phyloP scores from a whole-genome alignment of 2,888 invertebrate species.

The Pandemis cinnamomeana region DNA sequence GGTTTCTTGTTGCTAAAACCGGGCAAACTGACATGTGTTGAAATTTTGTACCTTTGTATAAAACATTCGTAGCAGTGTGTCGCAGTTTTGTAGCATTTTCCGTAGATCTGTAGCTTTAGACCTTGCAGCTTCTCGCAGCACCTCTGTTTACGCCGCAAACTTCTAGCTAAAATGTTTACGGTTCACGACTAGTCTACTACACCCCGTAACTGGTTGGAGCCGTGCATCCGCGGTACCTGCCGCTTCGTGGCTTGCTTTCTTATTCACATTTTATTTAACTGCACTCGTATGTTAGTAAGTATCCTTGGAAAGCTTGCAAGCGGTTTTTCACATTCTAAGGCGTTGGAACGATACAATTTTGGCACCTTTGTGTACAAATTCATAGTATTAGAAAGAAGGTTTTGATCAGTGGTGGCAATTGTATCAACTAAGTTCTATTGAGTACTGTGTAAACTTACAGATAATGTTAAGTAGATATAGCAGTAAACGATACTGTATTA shows the following conservation, averaged over 20 bases:
- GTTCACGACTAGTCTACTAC: constrained; percentile 37
- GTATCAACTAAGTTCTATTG: too few species aligned
- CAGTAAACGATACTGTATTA: too few species aligned
- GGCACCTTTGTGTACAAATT: too few species aligned
- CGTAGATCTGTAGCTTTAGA: constrained; percentile 45
- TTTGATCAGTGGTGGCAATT: too few species aligned
- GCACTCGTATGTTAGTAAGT: background rate
- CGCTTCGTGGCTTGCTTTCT: background rate
- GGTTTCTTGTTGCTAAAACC: constrained; percentile 6
- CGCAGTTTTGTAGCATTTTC: constrained; percentile 39
- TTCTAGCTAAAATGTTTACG: constrained; percentile 47
- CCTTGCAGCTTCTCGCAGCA: constrained; percentile 43
- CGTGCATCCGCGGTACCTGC: background rate
- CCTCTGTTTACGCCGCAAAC: constrained; percentile 57
- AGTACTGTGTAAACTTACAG: too few species aligned
- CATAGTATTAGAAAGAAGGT: too few species aligned
- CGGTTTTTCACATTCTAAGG: background rate
- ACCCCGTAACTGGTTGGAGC: constrained; percentile 33
- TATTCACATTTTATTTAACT: background rate
- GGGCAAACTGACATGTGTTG: background rate
- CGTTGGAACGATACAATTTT: background rate
- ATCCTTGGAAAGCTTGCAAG: background rate
- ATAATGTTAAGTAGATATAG: too few species aligned
- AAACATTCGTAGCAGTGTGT: constrained; percentile 1
- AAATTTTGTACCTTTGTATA: background rate